These are phyloP conservation scores for Thymelicus lineola DNA, from an alignment of 2,888 invertebrate genomes.

Conservation along the genomic window DNA sequence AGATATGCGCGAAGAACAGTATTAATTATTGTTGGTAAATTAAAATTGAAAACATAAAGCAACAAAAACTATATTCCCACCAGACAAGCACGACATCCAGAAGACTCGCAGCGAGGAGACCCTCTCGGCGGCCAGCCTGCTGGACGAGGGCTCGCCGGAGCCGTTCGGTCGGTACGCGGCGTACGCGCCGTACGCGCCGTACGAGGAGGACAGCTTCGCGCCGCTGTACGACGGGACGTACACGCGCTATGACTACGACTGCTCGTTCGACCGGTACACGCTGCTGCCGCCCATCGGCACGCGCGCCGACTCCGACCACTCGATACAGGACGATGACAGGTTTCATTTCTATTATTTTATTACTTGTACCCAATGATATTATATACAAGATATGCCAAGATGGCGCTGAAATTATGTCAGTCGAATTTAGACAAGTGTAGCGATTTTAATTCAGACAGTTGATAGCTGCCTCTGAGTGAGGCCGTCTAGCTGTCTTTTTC, in stretches of 20 bases:
- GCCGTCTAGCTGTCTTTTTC: too few species aligned
- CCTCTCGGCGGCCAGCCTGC: conserved; percentile 62
- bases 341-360: too few species aligned
- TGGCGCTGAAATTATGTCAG: too few species aligned
- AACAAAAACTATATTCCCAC: background rate
- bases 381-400: too few species aligned
- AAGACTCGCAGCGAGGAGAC: conserved; percentile 79
- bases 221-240: conserved; percentile 64
- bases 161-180: conserved; percentile 48
- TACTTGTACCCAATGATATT: too few species aligned
- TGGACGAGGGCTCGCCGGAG: conserved; percentile 54
- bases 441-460: too few species aligned
- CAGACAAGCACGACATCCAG: conserved; percentile 68
- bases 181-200: conserved; percentile 50
- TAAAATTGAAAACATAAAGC: too few species aligned
- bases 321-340: conserved; percentile 51
- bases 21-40: too few species aligned
- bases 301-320: conserved; percentile 55
- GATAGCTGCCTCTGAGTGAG: too few species aligned
- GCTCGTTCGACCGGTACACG: conserved; percentile 65
- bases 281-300: conserved; percentile 67
- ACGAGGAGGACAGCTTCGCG: conserved; percentile 59
- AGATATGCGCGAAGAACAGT: too few species aligned
- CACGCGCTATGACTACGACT: conserved; percentile 67
- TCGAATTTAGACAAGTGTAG: too few species aligned